Evolutionary conservation across 2,113 vertebrate species (phyloP).

Genomic region (Eulacestoma nigropectus): DNA sequence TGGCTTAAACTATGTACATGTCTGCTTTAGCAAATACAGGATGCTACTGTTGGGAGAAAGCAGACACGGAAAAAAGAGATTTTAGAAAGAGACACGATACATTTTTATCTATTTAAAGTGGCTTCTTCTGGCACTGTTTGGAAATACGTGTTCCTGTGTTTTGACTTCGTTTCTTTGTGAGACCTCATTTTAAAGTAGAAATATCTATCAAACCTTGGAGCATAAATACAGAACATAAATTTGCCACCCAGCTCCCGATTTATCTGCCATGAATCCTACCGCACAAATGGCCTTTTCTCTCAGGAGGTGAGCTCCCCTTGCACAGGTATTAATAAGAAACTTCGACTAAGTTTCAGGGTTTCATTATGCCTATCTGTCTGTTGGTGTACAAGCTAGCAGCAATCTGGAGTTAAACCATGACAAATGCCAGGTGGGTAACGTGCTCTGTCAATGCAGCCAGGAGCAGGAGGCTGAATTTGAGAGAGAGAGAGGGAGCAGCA

Average conservation of each 20-base stretch:
- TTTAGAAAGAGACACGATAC: neutral
- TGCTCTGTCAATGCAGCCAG: neutral
- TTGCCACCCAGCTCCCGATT: neutral
- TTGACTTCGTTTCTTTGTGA: neutral
- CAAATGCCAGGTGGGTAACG: neutral
- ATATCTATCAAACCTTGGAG: neutral
- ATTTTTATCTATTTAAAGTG: neutral
- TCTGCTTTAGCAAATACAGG: neutral
- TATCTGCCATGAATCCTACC: neutral
- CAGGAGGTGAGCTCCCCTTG: neutral
- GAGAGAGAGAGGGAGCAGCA: neutral
- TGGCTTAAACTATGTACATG: neutral
- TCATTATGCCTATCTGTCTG: neutral
- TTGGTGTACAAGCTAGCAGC: neutral
- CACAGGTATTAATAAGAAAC: neutral
- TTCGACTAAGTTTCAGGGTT: neutral
- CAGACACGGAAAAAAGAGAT: fast-evolving
- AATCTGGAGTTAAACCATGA: neutral
- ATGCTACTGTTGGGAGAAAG: neutral
- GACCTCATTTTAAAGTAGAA: neutral
- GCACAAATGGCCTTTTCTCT: neutral
- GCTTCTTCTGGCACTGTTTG: neutral
- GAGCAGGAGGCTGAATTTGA: neutral
- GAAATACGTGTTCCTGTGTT: neutral
- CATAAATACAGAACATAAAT: neutral